Base-by-base conservation (phyloP, 2,888 invertebrate genomes). In the Drosophila percnosoma region DNA sequence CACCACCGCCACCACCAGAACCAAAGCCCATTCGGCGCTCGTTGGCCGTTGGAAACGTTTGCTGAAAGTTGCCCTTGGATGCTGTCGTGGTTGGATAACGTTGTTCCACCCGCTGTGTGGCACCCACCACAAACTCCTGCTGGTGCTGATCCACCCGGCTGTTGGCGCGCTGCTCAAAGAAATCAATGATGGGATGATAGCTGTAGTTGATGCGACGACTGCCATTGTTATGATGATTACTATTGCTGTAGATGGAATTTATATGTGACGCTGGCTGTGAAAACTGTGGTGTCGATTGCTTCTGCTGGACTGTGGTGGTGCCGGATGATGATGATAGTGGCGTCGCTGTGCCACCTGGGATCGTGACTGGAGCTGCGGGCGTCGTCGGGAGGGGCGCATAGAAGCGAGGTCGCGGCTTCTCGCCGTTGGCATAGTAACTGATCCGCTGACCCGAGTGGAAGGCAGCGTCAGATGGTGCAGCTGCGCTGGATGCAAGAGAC, bases 111-210 rank as follows among this genome's bases (percentile, higher is more conserved):
- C 45, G 55, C 15, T 67, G 80, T 3, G 82, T 70, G 45, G 83
- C 77, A 21, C 65, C 73, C n/a, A 52, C 66, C n/a, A 74, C 78
- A 24, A 68, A 82, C 51, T 79, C 69, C 0, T 29, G 27, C 13
- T 57, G 38, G 10, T 58, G 49, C 21, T 34, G 42, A 13, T 58
- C 57, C 34, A 49, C 58, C 8, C 66, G 59, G 53, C 72, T 33
- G 58, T 66, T 31, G 66, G 66, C 73, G 74, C 80, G 11, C 75
- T 93, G 94, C 76, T 94, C 95, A 91, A 97, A 97, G 91, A 96
- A 97, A 89, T 97, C 97, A 79, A 97, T 96, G 55, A 97, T 97
- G 2, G 97, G 97, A 92, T 97, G 97, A 86, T 97, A 97, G 90
- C 95, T 96, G 90, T 97, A 97, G 93, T 97, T 97, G 49, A 97